Conservation (phyloP, 2,888 invertebrate species). For the Ormyrus labotus region DNA sequence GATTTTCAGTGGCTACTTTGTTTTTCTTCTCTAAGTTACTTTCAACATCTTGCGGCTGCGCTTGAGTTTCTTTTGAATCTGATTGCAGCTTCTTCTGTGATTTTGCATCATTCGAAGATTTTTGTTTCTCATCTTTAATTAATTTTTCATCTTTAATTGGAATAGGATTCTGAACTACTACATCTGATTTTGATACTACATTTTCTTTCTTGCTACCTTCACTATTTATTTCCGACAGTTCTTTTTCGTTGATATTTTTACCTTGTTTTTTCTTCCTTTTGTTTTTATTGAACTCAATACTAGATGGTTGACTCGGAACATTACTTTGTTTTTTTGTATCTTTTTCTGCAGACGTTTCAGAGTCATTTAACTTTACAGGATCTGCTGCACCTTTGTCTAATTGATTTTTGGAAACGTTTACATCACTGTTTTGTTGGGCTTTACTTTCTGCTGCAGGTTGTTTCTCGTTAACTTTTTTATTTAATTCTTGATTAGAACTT, state of each 20-base stretch:
- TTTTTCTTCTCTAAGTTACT: too few species aligned
- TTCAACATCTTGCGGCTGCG: not conserved
- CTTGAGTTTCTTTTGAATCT: not conserved
- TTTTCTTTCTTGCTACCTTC: slow-evolving; percentile 9
- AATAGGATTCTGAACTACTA: slow-evolving; percentile 2
- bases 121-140: slow-evolving; percentile 46
- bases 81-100: slow-evolving; percentile 46
- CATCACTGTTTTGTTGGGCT: too few species aligned
- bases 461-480: slow-evolving; percentile 13
- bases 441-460: too few species aligned
- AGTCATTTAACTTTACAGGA: not conserved
- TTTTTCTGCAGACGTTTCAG: not conserved
- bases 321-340: not conserved
- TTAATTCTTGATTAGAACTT: slow-evolving; percentile 7
- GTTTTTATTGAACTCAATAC: not conserved
- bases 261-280: slow-evolving; percentile 13
- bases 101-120: slow-evolving; percentile 32
- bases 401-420: too few species aligned
- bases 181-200: slow-evolving; percentile 47
- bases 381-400: not conserved
- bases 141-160: slow-evolving; percentile 14
- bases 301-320: not conserved
- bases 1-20: too few species aligned
- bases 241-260: not conserved
- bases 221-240: slow-evolving; percentile 24